Evolutionary conservation across 2,113 vertebrate species (phyloP).

Genomic region (Hemichromis elongatus): DNA sequence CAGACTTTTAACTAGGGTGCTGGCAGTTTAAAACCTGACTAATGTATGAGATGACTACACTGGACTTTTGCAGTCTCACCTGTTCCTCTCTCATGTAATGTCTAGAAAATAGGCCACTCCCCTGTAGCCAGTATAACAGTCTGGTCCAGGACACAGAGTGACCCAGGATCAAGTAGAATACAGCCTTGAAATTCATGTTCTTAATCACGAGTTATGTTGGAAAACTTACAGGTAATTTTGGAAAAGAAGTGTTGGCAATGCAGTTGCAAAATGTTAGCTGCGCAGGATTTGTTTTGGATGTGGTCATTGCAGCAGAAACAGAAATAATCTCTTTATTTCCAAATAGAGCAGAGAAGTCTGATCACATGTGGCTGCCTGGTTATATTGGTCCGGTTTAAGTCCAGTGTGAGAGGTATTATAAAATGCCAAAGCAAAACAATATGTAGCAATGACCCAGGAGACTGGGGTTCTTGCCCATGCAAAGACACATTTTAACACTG

Average conservation of each 20-base stretch:
- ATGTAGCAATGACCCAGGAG: background rate
- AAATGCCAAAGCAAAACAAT: background rate
- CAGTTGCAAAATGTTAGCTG: background rate
- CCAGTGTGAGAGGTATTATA: background rate
- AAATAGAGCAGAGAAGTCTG: background rate
- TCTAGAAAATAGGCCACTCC: background rate
- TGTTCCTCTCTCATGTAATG: background rate
- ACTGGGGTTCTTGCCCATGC: background rate
- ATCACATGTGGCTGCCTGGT: background rate
- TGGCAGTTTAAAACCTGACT: background rate
- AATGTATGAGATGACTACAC: background rate
- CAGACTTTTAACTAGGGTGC: background rate
- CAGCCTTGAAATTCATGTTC: background rate
- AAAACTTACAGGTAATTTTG: background rate
- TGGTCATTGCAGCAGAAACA: background rate
- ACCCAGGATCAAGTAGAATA: background rate
- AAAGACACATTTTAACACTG: background rate
- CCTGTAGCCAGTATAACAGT: background rate
- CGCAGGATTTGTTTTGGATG: background rate
- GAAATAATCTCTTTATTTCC: background rate
- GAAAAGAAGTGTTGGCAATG: background rate
- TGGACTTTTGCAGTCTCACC: background rate
- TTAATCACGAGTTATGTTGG: background rate
- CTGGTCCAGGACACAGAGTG: background rate
- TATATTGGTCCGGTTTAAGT: background rate